phyloP scores from a whole-genome alignment of 2,888 invertebrate species.

The Camptogramma bilineatum region DNA sequence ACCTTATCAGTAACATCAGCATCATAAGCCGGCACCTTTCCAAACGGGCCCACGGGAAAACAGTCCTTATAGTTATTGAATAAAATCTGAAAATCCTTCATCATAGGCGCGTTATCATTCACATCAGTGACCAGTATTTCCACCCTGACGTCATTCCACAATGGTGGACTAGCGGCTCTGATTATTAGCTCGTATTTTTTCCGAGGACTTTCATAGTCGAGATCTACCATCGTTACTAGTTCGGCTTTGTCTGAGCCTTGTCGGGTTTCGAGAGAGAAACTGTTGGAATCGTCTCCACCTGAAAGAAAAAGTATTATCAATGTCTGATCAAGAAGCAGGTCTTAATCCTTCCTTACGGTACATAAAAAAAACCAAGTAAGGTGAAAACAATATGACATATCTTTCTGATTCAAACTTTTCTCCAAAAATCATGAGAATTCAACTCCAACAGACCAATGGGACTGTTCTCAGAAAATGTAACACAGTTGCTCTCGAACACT shows the following conservation, averaged over 20 bases:
- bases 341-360: too few relatives aligned
- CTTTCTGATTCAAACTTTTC: too few relatives aligned
- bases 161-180: constrained; percentile 95
- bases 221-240: constrained; percentile 93
- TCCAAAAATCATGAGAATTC: too few relatives aligned
- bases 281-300: constrained; percentile 94
- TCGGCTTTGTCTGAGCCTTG: constrained; percentile 95
- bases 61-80: constrained; percentile 98
- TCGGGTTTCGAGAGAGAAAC: constrained; percentile 92
- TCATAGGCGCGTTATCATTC: constrained; percentile 96
- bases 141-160: constrained; percentile 95
- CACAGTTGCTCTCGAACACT: constrained; percentile 94
- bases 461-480: too few relatives aligned
- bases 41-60: constrained; percentile 96
- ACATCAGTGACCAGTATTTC: constrained; percentile 96
- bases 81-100: constrained; percentile 96
- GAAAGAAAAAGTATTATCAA: too few relatives aligned
- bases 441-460: too few relatives aligned
- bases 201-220: constrained; percentile 98
- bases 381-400: too few relatives aligned
- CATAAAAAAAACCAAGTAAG: too few relatives aligned
- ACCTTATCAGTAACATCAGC: constrained; percentile 96
- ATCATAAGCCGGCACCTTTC: constrained; percentile 96
- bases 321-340: too few relatives aligned
- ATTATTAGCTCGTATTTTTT: constrained; percentile 96